Evolutionary conservation across 2,797 vertebrate species (phyloP).

Genomic region (Hapalemur alaotrensis): DNA sequence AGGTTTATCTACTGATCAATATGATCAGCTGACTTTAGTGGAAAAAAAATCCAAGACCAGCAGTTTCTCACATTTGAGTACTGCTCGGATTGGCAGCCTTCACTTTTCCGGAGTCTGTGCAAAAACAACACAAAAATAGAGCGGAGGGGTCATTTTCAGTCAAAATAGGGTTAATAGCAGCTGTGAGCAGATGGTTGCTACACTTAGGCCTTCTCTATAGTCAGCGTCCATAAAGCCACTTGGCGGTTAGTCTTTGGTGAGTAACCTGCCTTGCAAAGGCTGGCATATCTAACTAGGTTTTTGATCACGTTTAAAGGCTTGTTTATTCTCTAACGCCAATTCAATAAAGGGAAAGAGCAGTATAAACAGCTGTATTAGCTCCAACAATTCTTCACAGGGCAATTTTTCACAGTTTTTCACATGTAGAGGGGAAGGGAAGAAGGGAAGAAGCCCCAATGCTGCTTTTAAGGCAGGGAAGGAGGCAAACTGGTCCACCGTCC

Average conservation of each 20-base stretch:
- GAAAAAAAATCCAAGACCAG: conserved; percentile 89
- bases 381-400: conserved; percentile 88
- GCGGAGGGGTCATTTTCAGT: conserved; percentile 87
- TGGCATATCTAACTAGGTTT: conserved; percentile 68
- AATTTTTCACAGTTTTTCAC: conserved; percentile 98
- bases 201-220: conserved; percentile 84
- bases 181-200: conserved; percentile 85
- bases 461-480: conserved; percentile 98
- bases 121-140: conserved; percentile 88
- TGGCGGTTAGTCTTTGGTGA: conserved; percentile 74
- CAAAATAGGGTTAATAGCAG: conserved; percentile 87
- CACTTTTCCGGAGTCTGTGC: conserved; percentile 90
- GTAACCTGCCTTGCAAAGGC: conserved; percentile 82
- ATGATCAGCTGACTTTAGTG: conserved; percentile 98
- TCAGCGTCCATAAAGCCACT: conserved; percentile 82
- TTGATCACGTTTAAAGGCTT: conserved; percentile 74
- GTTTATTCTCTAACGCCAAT: conserved; percentile 75
- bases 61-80: conserved; percentile 91
- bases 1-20: conserved; percentile 97
- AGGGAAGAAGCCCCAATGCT: conserved; percentile 92
- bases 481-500: conserved; percentile 90
- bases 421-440: conserved; percentile 88
- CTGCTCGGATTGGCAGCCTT: conserved; percentile 94
- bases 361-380: conserved; percentile 82
- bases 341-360: conserved; percentile 83